Conservation (phyloP, 1,140 invertebrate genomes). For the Metaphire vulgaris region DNA sequence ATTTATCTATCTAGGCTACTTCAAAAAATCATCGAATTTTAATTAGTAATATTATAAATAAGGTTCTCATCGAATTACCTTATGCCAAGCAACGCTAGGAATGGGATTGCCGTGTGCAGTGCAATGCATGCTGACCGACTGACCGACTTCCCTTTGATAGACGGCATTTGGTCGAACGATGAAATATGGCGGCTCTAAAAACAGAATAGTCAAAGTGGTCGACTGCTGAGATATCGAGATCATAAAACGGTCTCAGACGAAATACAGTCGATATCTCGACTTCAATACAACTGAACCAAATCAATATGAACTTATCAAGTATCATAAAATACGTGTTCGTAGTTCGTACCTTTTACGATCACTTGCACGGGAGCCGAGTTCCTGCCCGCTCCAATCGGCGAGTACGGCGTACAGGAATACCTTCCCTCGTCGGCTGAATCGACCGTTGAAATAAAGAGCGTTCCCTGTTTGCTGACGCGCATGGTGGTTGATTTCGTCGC, state of each 20-base stretch:
- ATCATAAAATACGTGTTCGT: too few species aligned
- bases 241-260: too few species aligned
- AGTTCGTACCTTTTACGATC: conserved; percentile 76
- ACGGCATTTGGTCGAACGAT: not conserved
- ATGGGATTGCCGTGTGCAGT: not conserved
- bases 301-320: too few species aligned
- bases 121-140: not conserved
- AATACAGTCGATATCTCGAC: too few species aligned
- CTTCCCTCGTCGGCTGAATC: conserved; percentile 62
- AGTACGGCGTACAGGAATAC: conserved; percentile 91
- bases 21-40: too few species aligned
- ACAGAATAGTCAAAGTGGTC: too few species aligned
- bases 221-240: too few species aligned
- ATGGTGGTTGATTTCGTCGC: not conserved
- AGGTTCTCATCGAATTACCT: too few species aligned
- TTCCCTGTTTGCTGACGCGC: conserved; percentile 1
- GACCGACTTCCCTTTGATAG: not conserved
- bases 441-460: conserved; percentile 41
- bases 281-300: too few species aligned
- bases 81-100: not conserved
- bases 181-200: not conserved
- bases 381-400: conserved; percentile 83
- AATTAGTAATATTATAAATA: too few species aligned
- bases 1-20: too few species aligned
- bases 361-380: conserved; percentile 90